phyloP scores from a whole-genome alignment of 2,888 invertebrate species.

The Sabatieria punctata region DNA sequence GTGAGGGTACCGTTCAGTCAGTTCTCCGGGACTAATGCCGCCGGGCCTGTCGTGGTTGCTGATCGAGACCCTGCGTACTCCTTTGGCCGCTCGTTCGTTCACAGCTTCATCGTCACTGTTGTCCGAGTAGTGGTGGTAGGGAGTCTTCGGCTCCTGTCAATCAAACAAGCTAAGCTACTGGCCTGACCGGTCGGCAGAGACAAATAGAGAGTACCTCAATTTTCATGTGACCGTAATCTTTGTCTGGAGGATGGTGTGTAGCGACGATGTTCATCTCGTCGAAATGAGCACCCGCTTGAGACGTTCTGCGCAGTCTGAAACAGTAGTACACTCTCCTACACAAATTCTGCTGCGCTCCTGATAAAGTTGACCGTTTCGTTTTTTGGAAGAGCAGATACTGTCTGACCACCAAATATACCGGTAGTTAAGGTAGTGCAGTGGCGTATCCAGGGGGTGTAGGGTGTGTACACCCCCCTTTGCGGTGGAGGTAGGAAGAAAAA shows the following conservation, averaged over 20 bases:
- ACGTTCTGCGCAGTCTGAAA: no score
- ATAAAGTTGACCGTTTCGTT: no score
- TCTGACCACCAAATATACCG: no score
- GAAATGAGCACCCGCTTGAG: slow-evolving; percentile 25
- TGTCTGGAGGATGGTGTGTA: slow-evolving; percentile 88
- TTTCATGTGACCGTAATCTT: slow-evolving; percentile 99
- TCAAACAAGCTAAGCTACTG: slow-evolving; percentile 17
- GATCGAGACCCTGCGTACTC: slow-evolving; percentile 10
- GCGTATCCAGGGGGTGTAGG: no score
- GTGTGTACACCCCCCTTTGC: no score
- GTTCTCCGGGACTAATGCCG: no score
- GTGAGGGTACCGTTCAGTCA: no score
- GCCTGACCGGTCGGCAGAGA: neutral
- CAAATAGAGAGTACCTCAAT: slow-evolving; percentile 26
- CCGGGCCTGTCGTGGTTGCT: neutral
- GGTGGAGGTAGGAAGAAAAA: no score
- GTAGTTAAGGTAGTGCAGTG: no score
- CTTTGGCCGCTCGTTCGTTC: slow-evolving; percentile 23
- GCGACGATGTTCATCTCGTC: slow-evolving; percentile 98
- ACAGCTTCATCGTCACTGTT: slow-evolving; percentile 35
- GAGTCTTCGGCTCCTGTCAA: slow-evolving; percentile 91
- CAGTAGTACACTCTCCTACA: no score
- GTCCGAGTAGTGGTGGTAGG: slow-evolving; percentile 46
- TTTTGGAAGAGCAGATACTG: no score
- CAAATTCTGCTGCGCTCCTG: no score